phyloP scores from a whole-genome alignment of 2,797 vertebrate species.

The Pteropus rufus region DNA sequence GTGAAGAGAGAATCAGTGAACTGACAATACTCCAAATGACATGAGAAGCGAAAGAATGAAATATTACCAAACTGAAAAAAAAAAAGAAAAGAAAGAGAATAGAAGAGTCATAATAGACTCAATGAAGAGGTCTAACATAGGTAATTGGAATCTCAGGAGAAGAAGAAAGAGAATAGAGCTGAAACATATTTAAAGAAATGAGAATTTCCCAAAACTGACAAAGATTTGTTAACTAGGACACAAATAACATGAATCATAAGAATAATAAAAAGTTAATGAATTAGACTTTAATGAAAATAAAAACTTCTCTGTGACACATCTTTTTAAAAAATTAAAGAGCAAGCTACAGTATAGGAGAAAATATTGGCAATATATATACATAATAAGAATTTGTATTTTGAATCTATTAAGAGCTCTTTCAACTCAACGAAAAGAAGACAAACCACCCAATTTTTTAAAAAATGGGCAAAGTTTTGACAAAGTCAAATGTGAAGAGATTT shows the following conservation, averaged over 20 bases:
- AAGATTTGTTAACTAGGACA: not conserved
- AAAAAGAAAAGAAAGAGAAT: not conserved
- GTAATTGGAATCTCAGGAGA: not conserved
- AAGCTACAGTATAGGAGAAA: not conserved
- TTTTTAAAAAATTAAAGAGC: not conserved
- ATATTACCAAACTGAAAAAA: not conserved
- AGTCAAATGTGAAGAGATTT: not conserved
- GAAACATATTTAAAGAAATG: not conserved
- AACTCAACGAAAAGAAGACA: not conserved
- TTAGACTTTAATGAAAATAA: not conserved
- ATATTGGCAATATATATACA: not conserved
- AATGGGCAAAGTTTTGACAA: not conserved
- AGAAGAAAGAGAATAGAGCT: not conserved
- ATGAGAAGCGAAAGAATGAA: not conserved
- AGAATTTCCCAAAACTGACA: not conserved
- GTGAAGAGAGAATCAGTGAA: not conserved
- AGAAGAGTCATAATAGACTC: not conserved
- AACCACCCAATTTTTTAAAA: not conserved
- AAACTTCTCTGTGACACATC: not conserved
- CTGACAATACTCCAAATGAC: not conserved
- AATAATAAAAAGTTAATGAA: not conserved
- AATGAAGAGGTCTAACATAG: not conserved
- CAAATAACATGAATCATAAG: not conserved
- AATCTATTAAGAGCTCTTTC: not conserved
- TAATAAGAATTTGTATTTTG: not conserved